These are phyloP conservation scores for Pollenia angustigena DNA, from an alignment of 2,888 invertebrate species.

Conservation along the genomic window DNA sequence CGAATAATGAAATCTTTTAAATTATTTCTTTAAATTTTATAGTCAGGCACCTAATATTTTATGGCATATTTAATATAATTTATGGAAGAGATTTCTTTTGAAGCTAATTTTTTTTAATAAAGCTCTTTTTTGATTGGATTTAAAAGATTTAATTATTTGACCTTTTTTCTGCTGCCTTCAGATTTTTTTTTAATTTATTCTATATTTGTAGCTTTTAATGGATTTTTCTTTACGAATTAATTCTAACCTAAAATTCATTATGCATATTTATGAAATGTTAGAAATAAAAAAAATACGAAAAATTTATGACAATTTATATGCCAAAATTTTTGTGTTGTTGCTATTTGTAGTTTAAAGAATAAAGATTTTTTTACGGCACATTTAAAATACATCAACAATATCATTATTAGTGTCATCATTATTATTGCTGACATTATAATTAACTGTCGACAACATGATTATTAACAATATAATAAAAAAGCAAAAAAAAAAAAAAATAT, in stretches of 20 bases:
- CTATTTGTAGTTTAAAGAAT: slow-evolving; percentile 24
- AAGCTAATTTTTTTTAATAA: too few species aligned
- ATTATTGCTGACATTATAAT: neutral
- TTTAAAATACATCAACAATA: slow-evolving; percentile 21
- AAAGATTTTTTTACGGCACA: neutral
- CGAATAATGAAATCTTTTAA: too few species aligned
- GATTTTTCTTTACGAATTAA: too few species aligned
- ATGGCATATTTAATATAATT: too few species aligned
- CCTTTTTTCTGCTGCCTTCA: too few species aligned
- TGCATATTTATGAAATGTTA: neutral
- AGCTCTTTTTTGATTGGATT: too few species aligned
- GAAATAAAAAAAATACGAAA: neutral
- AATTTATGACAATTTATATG: slow-evolving; percentile 45
- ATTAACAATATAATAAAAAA: neutral
- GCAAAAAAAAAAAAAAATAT: neutral
- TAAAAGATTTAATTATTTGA: too few species aligned
- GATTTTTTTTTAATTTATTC: too few species aligned
- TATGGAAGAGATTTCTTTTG: too few species aligned
- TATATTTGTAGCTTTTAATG: too few species aligned
- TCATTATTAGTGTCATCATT: neutral
- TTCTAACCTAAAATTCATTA: neutral
- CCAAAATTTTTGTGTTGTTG: slow-evolving; percentile 36
- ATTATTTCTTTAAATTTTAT: too few species aligned
- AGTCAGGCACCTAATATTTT: too few species aligned
- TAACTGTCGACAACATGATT: slow-evolving; percentile 3